These are phyloP conservation scores for Nasonia oneida DNA, from an alignment of 2,888 invertebrate species.

Conservation along the genomic window DNA sequence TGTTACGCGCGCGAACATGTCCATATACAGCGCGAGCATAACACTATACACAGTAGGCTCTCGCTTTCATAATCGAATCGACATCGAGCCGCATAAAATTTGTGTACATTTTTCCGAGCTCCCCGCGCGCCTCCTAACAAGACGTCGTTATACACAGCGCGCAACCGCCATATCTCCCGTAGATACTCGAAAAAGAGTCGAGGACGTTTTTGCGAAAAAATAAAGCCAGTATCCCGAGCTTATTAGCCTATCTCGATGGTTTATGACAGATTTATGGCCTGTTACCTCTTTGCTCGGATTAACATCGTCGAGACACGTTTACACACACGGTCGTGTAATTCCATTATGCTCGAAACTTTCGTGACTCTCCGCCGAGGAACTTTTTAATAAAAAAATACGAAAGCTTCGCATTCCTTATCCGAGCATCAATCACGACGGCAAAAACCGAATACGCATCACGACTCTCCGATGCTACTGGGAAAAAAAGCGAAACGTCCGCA, in stretches of 20 bases:
- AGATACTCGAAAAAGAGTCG: constrained; percentile 1
- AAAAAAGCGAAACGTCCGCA: constrained; percentile 28
- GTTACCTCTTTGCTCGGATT: constrained; percentile 65
- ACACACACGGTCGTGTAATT: constrained; percentile 40
- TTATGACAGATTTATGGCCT: constrained; percentile 54
- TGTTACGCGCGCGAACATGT: neutral
- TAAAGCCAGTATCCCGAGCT: constrained; percentile 4
- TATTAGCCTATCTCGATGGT: constrained; percentile 56
- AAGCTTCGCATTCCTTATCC: neutral
- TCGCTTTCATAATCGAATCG: constrained; percentile 15
- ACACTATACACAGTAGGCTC: neutral
- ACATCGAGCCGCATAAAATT: constrained; percentile 7
- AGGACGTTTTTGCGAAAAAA: neutral
- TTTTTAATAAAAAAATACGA: neutral
- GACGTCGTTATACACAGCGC: neutral
- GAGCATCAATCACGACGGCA: neutral
- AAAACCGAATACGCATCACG: constrained; percentile 35
- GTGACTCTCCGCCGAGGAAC: constrained; percentile 27
- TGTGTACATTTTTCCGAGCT: constrained; percentile 4
- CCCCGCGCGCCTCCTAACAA: neutral
- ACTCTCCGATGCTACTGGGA: neutral
- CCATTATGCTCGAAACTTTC: constrained; percentile 32
- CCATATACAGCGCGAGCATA: neutral
- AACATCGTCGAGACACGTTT: constrained; percentile 58
- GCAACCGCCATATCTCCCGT: neutral